These are phyloP conservation scores for Poeciliopsis prolifica DNA, from an alignment of 2,113 vertebrate species.

Conservation along the genomic window DNA sequence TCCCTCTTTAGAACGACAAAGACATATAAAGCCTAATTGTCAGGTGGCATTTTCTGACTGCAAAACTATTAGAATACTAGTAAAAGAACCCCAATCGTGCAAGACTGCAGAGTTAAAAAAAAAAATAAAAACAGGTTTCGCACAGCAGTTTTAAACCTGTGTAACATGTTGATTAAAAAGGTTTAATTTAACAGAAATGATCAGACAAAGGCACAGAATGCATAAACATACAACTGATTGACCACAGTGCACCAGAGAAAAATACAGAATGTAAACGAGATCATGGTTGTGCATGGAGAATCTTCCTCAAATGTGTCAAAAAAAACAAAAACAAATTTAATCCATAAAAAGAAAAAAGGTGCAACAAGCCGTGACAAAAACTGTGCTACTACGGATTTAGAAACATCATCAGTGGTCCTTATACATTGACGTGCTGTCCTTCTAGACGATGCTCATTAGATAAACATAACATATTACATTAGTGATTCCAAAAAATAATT, in stretches of 20 bases:
- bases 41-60: background rate
- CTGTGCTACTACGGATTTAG: constrained; percentile 40
- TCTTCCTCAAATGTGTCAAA: constrained; percentile 35
- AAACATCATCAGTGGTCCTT: constrained; percentile 55
- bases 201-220: constrained; percentile 73
- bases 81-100: background rate
- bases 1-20: background rate
- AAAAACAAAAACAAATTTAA: constrained; percentile 5
- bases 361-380: constrained; percentile 29
- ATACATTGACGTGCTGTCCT: constrained; percentile 24
- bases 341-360: constrained; percentile 13
- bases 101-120: background rate
- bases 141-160: background rate
- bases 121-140: background rate
- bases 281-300: constrained; percentile 43
- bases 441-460: constrained; percentile 32
- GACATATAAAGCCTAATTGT: background rate
- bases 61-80: background rate
- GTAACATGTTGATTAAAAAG: constrained; percentile 59
- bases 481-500: constrained; percentile 33
- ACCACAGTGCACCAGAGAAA: constrained; percentile 54
- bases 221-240: constrained; percentile 52
- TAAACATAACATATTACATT: constrained; percentile 39
- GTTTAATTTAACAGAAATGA: constrained; percentile 72
- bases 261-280: constrained; percentile 54